Base-by-base conservation (phyloP, 2,797 vertebrate genomes). In the Acrossocheilus wenchowensis region DNA sequence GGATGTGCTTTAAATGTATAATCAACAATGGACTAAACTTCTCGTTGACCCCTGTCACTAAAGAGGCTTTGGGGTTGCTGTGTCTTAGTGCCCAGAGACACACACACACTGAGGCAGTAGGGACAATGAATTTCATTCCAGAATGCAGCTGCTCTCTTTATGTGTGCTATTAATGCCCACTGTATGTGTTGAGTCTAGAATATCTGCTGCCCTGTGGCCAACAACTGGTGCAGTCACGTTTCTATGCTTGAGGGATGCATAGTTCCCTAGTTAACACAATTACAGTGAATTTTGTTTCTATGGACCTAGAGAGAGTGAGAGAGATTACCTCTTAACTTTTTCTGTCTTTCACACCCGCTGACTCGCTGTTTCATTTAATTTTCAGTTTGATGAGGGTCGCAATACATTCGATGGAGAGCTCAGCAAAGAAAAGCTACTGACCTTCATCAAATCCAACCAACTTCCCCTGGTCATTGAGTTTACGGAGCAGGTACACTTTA, bases 381-480 rank as follows among this genome's bases (percentile, higher is more conserved):
- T 81, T 62, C 92, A 99, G 98, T 99, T 99, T 15, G 98, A 99
- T n/a, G 98, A 99, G 93, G 97, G 97, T 3, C 97, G 96, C 9
- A 98, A 98, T 88, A 95, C 94, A 86, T 99, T 97, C 2, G 97
- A 98, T 77, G 98, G 97, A 19, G 97, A 98, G 74, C 17, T 97
- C 87, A 97, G 93, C 80, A 99, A 97, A 91, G 97, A 98, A 21
- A 95, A 94, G 1, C 92, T 99, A 26, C 81, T 97, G 91, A 93
- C 93, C 88, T 99, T 99, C 90, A 94, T 99, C 93, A 99, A 97
- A 93, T 90, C 96, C 89, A 99, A 99, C 94, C 97, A 99, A 87
- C 93, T 99, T 88, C 98, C 98, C 30, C 94, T 99, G 91, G 98
- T 99, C 93, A 99, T 99, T 0, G 98, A 99, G 94, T 99, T 99